These are phyloP conservation scores for Cyprinodon diabolis DNA, from an alignment of 2,797 vertebrate species.

Conservation along the genomic window DNA sequence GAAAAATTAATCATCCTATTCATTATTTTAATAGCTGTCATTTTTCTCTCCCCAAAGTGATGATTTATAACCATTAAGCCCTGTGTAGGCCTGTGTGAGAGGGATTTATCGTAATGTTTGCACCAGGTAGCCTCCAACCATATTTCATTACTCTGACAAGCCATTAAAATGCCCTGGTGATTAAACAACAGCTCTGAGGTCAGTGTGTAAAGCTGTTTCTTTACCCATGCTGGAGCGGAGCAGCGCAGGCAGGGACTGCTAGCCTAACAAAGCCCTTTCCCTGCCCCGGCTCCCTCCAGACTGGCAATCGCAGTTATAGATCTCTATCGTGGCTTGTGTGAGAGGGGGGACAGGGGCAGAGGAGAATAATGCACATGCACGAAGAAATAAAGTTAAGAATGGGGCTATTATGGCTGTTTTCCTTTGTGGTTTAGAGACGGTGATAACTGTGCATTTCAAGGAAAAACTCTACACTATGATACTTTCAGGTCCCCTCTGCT, in stretches of 20 bases:
- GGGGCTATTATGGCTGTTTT: constrained; percentile 35
- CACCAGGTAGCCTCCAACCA: constrained; percentile 81
- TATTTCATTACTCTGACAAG: constrained; percentile 82
- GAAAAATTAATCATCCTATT: constrained; percentile 85
- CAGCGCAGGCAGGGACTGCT: constrained; percentile 34
- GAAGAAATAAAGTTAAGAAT: constrained; percentile 53
- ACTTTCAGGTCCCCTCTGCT: constrained; percentile 31
- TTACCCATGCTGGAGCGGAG: constrained; percentile 48
- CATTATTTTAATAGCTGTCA: constrained; percentile 86
- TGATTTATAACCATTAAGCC: constrained; percentile 81
- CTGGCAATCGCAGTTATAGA: constrained; percentile 49
- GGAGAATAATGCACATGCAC: constrained; percentile 52
- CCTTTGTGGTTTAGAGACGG: constrained; percentile 48
- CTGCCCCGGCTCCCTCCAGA: constrained; percentile 46
- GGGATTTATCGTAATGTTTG: constrained; percentile 85
- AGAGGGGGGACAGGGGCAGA: constrained; percentile 31
- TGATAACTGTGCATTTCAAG: constrained; percentile 58
- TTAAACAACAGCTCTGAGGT: constrained; percentile 80
- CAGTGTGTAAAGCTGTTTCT: constrained; percentile 58
- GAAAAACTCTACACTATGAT: constrained; percentile 47
- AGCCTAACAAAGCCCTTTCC: constrained; percentile 48
- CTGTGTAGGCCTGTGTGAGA: constrained; percentile 68
- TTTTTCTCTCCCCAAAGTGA: constrained; percentile 79
- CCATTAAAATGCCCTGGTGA: constrained; percentile 83
- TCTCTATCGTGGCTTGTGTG: constrained; percentile 57